A percentile compares a stretch with the other conserved stretches of the same genome.
These are phyloP conservation scores for Bemisia tabaci DNA, from an alignment of 1,140 invertebrate genomes.

Conservation along the genomic window DNA sequence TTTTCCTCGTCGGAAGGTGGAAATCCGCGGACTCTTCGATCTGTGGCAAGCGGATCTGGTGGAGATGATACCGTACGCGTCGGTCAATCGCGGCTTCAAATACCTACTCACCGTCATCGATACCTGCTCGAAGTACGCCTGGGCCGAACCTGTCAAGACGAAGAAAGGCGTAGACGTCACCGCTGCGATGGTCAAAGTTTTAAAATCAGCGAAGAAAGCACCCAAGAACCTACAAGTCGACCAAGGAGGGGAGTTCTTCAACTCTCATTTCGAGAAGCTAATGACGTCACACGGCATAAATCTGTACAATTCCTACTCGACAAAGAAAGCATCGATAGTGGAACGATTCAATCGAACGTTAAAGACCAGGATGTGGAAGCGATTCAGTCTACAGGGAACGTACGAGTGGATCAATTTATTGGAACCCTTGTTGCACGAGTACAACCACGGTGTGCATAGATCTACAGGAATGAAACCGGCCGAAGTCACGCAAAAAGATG, in stretches of 20 bases:
- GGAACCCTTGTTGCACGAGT: slow-evolving; percentile 26
- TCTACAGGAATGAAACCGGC: slow-evolving; percentile 31
- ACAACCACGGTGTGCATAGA: slow-evolving; percentile 33
- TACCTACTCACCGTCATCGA: slow-evolving; percentile 35
- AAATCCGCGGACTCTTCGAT: slow-evolving; percentile 15
- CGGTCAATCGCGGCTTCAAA: slow-evolving; percentile 29
- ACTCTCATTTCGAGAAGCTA: slow-evolving; percentile 23
- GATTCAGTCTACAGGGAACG: slow-evolving; percentile 31
- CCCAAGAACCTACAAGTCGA: slow-evolving; percentile 15
- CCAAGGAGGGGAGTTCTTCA: slow-evolving; percentile 24
- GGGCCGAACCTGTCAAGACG: slow-evolving; percentile 31
- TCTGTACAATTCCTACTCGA: slow-evolving; percentile 26
- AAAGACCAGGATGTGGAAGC: slow-evolving; percentile 29
- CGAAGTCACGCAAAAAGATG: slow-evolving; percentile 23
- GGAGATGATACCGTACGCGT: slow-evolving; percentile 24
- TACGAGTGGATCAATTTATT: slow-evolving; percentile 31
- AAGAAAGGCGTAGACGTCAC: slow-evolving; percentile 30
- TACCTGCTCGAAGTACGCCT: slow-evolving; percentile 33
- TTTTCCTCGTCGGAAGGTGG: slow-evolving; percentile 13
- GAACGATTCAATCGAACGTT: too few relatives aligned
- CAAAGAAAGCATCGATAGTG: slow-evolving; percentile 32
- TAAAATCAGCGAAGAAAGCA: slow-evolving; percentile 3
- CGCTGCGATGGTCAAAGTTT: slow-evolving; percentile 20
- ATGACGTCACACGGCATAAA: slow-evolving; percentile 26
- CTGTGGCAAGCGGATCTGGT: slow-evolving; percentile 19